Base-by-base conservation (phyloP, 2,888 invertebrate genomes). In the Nomada lathburiana region DNA sequence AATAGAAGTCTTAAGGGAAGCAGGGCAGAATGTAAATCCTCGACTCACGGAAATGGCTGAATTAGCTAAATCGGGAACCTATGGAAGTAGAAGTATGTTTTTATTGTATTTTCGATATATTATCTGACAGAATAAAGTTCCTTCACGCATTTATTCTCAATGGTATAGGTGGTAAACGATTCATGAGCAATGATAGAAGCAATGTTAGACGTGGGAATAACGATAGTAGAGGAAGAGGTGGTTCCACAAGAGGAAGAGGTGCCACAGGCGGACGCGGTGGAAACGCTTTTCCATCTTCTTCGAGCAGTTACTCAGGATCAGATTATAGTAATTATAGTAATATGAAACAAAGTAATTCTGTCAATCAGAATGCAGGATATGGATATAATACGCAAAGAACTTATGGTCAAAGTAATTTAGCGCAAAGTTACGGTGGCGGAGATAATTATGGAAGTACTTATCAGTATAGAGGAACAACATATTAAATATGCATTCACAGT, bases 1-100 rank as follows among this genome's bases (percentile, higher is more conserved):
- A 77, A 96, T 98, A 26, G 97, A 97, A 89, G 98, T 98, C 47
- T 95, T 98, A 74, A 95, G 96, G 91, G 98, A 98, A 95, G 98
- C 98, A 80, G 98, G 98, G 92, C 95, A 96, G 97, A 96, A 96
- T 87, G 95, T 98, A 75, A 97, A 97, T 94, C 98, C 98, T 65
- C 97, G 98, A 91, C 95, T 98, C 69, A 96, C 96, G 91, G 97
- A 97, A 89, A 96, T 98, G 96, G 97, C 93, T 3, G 92, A 93
- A 79, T 85, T 93, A 83, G 93, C 93, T 1, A 93, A 93, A 71
- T 90, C 93, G 4, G 91, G 92, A 52, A 90, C 87, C 63, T 92
- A 91, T 78, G 89, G 90, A 59, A 85, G 84, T 42, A 89, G 93
- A 90, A 89, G 93, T 92, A 87, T 75, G 85, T 78, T 52, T 44